Evolutionary conservation across 2,113 vertebrate species (phyloP).

Genomic region (Dryoscopus gambensis): DNA sequence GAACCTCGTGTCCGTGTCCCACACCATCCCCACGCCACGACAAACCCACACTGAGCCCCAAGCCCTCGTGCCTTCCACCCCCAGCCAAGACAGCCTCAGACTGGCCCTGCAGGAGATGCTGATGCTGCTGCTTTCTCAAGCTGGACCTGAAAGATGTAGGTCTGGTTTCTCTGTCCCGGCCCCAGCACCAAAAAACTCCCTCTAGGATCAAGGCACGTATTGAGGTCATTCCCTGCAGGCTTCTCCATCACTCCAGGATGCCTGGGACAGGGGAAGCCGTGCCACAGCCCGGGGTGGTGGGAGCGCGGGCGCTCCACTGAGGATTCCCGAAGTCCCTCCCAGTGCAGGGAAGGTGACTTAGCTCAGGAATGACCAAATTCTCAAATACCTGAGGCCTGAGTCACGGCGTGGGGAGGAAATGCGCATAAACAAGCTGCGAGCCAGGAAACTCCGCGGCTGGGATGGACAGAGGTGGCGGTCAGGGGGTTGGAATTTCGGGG

Average conservation of each 20-base stretch:
- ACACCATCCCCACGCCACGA: accelerated
- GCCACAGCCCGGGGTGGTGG: accelerated
- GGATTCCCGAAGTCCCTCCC: background rate
- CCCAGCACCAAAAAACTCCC: background rate
- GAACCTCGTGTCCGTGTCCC: background rate
- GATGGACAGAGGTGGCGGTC: constrained; percentile 7
- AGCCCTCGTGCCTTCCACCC: background rate
- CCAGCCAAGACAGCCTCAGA: accelerated
- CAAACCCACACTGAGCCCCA: background rate
- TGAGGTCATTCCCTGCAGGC: background rate
- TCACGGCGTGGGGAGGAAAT: background rate
- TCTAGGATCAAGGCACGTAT: background rate
- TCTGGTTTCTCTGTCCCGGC: background rate
- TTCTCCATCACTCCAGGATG: background rate
- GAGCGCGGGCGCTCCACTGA: accelerated
- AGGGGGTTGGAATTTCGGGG: background rate
- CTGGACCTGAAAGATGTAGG: background rate
- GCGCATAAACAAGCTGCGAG: constrained; percentile 10
- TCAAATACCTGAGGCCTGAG: constrained; percentile 40
- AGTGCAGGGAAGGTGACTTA: background rate
- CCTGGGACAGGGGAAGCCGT: background rate
- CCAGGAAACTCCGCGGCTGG: background rate
- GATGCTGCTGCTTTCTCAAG: background rate
- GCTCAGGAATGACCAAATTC: background rate
- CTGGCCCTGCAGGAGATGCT: background rate